These are phyloP conservation scores for Mantis religiosa DNA, from an alignment of 2,888 invertebrate genomes.

Conservation along the genomic window DNA sequence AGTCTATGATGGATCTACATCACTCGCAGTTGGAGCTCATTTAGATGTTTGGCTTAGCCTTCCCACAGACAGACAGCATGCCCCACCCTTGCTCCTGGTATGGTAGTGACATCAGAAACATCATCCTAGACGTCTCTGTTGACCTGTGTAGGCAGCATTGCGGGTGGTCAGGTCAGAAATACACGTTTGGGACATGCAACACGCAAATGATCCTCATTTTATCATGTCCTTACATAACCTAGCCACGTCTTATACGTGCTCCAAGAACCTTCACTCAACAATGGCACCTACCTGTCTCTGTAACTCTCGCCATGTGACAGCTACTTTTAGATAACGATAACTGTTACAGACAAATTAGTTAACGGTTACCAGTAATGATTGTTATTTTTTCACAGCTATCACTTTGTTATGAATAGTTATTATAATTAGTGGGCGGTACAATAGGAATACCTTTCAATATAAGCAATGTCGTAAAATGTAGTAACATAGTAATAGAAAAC, in stretches of 20 bases:
- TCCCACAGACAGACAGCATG: neutral
- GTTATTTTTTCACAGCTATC: too few relatives aligned
- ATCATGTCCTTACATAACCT: neutral
- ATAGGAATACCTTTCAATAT: too few relatives aligned
- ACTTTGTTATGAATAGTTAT: too few relatives aligned
- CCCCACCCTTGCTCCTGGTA: neutral
- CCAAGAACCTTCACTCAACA: too few relatives aligned
- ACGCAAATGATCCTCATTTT: neutral
- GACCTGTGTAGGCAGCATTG: neutral
- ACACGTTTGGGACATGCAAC: neutral
- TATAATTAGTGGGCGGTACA: too few relatives aligned
- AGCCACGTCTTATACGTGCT: neutral
- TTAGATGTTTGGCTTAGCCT: neutral
- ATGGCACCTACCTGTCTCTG: too few relatives aligned
- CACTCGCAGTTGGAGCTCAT: neutral
- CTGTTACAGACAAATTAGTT: too few relatives aligned
- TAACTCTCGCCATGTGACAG: too few relatives aligned
- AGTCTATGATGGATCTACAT: neutral
- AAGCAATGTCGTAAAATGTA: too few relatives aligned
- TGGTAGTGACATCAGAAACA: neutral
- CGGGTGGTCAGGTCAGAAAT: neutral
- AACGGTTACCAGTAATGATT: too few relatives aligned
- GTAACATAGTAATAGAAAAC: too few relatives aligned
- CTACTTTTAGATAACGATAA: too few relatives aligned
- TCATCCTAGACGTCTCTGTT: neutral